Evolutionary conservation across 2,888 invertebrate genomes (phyloP).

Genomic region (Plagodis dolabraria): DNA sequence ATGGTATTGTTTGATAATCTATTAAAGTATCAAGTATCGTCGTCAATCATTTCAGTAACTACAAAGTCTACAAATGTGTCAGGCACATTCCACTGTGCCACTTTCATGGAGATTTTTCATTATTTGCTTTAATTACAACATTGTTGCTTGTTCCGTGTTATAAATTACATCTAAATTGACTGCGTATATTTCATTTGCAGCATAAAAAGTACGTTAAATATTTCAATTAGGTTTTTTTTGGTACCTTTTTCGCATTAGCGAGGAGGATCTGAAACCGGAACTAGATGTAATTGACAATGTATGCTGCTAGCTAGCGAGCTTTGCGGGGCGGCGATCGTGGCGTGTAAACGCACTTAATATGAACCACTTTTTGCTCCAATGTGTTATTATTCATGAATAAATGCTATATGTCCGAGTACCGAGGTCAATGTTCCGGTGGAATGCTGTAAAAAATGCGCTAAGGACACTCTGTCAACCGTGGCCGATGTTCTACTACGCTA

Average conservation of each 20-base stretch:
- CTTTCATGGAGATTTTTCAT: constrained; percentile 18
- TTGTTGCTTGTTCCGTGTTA: constrained; percentile 47
- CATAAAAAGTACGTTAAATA: constrained; percentile 61
- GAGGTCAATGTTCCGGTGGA: constrained; percentile 76
- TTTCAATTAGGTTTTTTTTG: constrained; percentile 66
- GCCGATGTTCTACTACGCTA: constrained; percentile 54
- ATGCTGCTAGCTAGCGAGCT: constrained; percentile 35
- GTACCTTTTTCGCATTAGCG: constrained; percentile 61
- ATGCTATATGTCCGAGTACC: constrained; percentile 71
- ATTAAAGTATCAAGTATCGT: constrained; percentile 13
- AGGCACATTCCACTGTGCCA: constrained; percentile 11
- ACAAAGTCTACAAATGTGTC: constrained; percentile 15
- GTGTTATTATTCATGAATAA: constrained; percentile 78
- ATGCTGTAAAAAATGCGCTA: constrained; percentile 79
- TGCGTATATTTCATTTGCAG: constrained; percentile 50
- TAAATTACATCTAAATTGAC: constrained; percentile 40
- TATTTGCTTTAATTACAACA: constrained; percentile 42
- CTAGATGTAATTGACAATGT: constrained; percentile 70
- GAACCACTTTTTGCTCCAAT: constrained; percentile 72
- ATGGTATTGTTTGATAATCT: constrained; percentile 33
- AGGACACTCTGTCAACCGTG: constrained; percentile 72
- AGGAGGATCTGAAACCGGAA: constrained; percentile 81
- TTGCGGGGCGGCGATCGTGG: constrained; percentile 37
- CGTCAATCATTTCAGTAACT: constrained; percentile 15
- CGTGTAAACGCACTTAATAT: constrained; percentile 70